Conservation (phyloP, 2,888 invertebrate species). For the Agrotis segetum region DNA sequence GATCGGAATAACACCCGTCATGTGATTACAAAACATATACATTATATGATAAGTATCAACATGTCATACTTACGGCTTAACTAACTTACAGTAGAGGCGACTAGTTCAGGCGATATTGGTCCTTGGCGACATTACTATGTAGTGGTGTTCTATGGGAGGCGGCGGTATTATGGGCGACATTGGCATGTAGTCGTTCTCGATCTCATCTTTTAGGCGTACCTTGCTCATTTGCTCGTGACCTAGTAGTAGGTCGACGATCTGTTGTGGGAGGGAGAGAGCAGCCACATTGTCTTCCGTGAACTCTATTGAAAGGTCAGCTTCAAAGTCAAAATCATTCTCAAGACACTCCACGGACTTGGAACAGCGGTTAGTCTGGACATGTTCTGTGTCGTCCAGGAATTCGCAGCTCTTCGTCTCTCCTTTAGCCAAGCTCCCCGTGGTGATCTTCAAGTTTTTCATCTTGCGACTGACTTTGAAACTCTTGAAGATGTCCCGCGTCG, state of each 20-base stretch:
- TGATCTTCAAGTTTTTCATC: constrained; percentile 83
- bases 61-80: constrained; percentile 56
- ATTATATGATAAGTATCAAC: constrained; percentile 39
- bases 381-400: constrained; percentile 82
- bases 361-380: constrained; percentile 77
- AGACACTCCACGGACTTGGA: constrained; percentile 86
- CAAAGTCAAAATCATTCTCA: constrained; percentile 78
- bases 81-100: constrained; percentile 51
- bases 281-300: constrained; percentile 78
- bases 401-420: constrained; percentile 88
- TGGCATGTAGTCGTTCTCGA: constrained; percentile 84
- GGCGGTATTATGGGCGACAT: constrained; percentile 84
- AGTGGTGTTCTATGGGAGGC: constrained; percentile 81
- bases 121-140: constrained; percentile 86
- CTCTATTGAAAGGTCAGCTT: constrained; percentile 79
- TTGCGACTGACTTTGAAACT: constrained; percentile 86
- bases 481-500: constrained; percentile 86
- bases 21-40: constrained; percentile 44
- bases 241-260: constrained; percentile 84
- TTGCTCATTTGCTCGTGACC: constrained; percentile 76
- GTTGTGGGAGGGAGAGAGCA: constrained; percentile 80
- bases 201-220: constrained; percentile 72
- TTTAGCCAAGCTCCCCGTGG: constrained; percentile 74
- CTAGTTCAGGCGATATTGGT: constrained; percentile 80
- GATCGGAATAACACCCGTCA: constrained; percentile 46